These are phyloP conservation scores for Heteromurus nitidus DNA, from an alignment of 2,888 invertebrate genomes.

Conservation along the genomic window DNA sequence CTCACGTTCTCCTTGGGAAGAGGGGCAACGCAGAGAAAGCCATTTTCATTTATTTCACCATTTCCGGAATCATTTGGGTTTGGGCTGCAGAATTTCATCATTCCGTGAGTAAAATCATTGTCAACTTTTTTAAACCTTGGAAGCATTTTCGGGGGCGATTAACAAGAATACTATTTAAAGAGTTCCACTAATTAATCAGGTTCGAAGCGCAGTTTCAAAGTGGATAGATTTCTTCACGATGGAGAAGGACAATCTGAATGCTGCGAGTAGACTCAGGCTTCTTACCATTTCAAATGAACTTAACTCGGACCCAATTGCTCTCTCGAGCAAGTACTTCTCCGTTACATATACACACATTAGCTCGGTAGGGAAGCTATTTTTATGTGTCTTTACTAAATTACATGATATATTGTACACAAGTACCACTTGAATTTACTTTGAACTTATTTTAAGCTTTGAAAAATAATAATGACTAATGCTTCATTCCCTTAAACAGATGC, in stretches of 20 bases:
- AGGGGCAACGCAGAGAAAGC: constrained; percentile 1
- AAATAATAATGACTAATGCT: neutral
- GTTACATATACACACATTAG: neutral
- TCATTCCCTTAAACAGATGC: no score
- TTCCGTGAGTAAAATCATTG: neutral
- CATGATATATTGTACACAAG: neutral
- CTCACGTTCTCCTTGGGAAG: constrained; percentile 2
- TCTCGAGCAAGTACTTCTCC: neutral
- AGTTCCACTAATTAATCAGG: neutral
- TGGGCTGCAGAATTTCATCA: constrained; percentile 17
- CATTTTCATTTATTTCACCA: neutral
- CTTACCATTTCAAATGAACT: neutral
- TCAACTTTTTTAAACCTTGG: neutral
- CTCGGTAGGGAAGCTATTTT: neutral
- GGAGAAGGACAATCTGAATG: neutral
- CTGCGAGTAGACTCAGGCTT: neutral
- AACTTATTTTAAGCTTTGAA: neutral
- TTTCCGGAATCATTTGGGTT: neutral
- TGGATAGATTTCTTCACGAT: neutral
- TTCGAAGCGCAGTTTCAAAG: neutral
- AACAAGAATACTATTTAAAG: neutral
- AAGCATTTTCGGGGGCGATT: neutral
- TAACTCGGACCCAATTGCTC: neutral
- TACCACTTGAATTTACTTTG: neutral
- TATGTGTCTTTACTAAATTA: neutral